Evolutionary conservation across 2,113 vertebrate genomes (phyloP).

Genomic region (Cephalopterus ornatus): DNA sequence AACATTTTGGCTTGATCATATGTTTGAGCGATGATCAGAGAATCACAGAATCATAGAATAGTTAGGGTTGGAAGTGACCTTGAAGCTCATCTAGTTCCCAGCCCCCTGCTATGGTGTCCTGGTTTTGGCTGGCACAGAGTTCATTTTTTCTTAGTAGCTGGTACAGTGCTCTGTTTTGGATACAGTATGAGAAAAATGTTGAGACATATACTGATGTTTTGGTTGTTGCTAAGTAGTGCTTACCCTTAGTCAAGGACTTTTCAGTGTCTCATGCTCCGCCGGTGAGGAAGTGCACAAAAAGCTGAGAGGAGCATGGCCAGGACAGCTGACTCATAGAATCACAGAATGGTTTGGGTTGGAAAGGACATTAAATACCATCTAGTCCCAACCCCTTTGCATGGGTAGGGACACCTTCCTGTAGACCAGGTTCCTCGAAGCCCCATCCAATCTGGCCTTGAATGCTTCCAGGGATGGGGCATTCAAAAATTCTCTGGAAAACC

Average conservation of each 20-base stretch:
- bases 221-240: constrained; percentile 1
- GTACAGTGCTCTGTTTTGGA: not conserved
- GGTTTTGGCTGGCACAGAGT: not conserved
- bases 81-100: not conserved
- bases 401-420: not conserved
- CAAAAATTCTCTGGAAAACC: not conserved
- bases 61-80: not conserved
- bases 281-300: not conserved
- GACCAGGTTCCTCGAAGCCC: not conserved
- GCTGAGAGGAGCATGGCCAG: not conserved
- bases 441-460: not conserved
- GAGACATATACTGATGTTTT: not conserved
- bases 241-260: constrained; percentile 15
- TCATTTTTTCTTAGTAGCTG: not conserved
- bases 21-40: not conserved
- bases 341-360: not conserved
- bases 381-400: not conserved
- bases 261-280: not conserved
- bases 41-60: not conserved
- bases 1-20: not conserved
- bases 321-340: not conserved
- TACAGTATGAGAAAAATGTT: not conserved
- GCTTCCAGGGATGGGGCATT: not conserved
- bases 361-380: not conserved
- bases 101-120: not conserved